Percentiles rank a stretch among this genome's conserved stretches.
phyloP scores from a whole-genome alignment of 2,113 vertebrate genomes.

The Channa maculata region DNA sequence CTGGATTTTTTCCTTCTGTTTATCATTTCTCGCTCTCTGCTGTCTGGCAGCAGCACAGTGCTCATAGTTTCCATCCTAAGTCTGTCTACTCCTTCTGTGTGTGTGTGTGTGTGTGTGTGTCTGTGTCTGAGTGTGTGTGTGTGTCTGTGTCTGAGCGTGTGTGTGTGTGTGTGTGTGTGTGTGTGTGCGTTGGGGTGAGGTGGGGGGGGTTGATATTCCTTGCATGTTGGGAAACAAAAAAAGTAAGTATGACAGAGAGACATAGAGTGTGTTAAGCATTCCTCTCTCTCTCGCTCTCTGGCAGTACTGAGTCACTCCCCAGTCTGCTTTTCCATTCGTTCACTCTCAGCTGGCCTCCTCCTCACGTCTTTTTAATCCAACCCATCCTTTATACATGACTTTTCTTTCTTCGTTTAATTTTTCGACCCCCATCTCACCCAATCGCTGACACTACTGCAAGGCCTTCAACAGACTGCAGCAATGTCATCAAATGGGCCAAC shows the following conservation, averaged over 20 bases:
- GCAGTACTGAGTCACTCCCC: constrained; percentile 50
- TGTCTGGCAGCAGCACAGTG: constrained; percentile 67
- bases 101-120: constrained; percentile 27
- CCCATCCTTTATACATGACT: constrained; percentile 12
- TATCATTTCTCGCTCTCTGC: constrained; percentile 60
- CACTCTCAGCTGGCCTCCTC: constrained; percentile 46
- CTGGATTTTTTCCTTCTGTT: constrained; percentile 55
- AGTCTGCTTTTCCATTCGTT: constrained; percentile 63
- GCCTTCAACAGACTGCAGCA: not conserved
- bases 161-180: constrained; percentile 32
- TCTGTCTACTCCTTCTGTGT: constrained; percentile 44
- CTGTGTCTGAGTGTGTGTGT: too few species aligned
- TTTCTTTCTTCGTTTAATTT: not conserved
- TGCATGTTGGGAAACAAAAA: constrained; percentile 64
- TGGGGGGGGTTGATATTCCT: constrained; percentile 68
- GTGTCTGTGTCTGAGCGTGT: not conserved
- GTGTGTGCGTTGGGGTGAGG: constrained; percentile 49
- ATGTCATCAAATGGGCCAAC: not conserved
- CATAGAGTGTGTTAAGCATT: constrained; percentile 61
- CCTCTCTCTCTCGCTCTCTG: constrained; percentile 53
- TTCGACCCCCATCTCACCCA: not conserved
- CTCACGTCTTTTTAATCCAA: constrained; percentile 35
- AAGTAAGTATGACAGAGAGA: constrained; percentile 56
- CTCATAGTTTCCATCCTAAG: constrained; percentile 79
- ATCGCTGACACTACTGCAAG: not conserved